phyloP scores from a whole-genome alignment of 2,888 invertebrate genomes.

The Sussaba pulchella region DNA sequence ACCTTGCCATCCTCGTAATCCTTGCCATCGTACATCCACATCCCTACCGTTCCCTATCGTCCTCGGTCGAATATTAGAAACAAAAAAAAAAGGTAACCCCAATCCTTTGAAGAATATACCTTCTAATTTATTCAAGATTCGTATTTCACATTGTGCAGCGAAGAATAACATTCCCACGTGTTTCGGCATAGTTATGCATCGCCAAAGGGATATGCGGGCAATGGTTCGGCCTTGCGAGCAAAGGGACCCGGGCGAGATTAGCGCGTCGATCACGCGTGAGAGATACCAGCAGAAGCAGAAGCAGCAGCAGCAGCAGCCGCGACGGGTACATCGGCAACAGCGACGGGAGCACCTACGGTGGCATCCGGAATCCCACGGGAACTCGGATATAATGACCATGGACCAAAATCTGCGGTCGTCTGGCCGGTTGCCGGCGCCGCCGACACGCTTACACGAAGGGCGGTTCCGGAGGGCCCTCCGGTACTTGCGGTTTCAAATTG shows the following conservation, averaged over 20 bases:
- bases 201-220: constrained; percentile 47
- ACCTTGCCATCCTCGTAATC: too few species aligned
- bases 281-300: constrained; percentile 36
- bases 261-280: constrained; percentile 43
- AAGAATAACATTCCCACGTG: constrained; percentile 26
- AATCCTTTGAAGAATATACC: too few species aligned
- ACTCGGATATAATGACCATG: constrained; percentile 58
- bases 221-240: constrained; percentile 42
- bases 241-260: constrained; percentile 36
- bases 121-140: neutral
- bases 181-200: neutral
- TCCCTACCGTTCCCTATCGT: too few species aligned
- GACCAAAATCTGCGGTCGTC: constrained; percentile 61
- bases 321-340: constrained; percentile 24
- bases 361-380: constrained; percentile 54
- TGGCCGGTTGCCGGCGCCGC: constrained; percentile 31
- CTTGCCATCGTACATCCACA: too few species aligned
- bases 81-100: too few species aligned
- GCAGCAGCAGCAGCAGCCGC: constrained; percentile 37
- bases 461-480: constrained; percentile 23
- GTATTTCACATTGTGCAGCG: neutral
- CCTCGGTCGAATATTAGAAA: too few species aligned
- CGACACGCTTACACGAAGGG: constrained; percentile 36
- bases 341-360: constrained; percentile 25
- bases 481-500: constrained; percentile 50